A percentile compares a stretch with the other conserved stretches of the same genome.
Evolutionary conservation across 2,888 invertebrate species (phyloP).

Genomic region (Lasioglossum calceatum): DNA sequence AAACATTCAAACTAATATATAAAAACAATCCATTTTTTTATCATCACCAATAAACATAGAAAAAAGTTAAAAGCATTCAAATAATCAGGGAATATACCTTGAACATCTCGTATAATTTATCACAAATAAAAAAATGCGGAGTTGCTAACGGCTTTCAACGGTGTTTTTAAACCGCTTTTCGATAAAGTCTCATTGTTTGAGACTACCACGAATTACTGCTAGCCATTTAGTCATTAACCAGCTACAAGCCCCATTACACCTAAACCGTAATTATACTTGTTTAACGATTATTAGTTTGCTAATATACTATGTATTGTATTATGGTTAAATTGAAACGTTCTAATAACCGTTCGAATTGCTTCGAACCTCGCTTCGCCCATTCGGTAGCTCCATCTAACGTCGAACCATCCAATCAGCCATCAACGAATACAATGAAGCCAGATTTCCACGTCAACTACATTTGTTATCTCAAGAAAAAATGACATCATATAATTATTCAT

Average conservation of each 20-base stretch:
- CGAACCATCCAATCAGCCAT: slow-evolving; percentile 6
- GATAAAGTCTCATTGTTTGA: not conserved
- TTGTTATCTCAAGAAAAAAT: not conserved
- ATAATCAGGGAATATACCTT: not conserved
- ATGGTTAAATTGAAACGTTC: slow-evolving; percentile 1
- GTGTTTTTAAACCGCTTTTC: slow-evolving; percentile 2
- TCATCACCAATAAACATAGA: not conserved
- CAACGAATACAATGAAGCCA: slow-evolving; percentile 23
- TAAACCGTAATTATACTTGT: not conserved
- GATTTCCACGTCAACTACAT: slow-evolving; percentile 43
- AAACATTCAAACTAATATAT: not conserved
- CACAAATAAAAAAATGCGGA: not conserved
- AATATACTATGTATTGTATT: not conserved
- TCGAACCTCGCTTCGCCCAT: not conserved
- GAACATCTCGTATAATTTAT: not conserved
- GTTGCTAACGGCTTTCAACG: slow-evolving; percentile 12
- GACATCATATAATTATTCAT: not conserved
- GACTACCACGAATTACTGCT: not conserved
- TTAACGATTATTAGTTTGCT: not conserved
- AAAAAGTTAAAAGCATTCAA: not conserved
- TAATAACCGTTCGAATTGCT: not conserved
- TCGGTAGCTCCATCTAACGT: slow-evolving; percentile 47
- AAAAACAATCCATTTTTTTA: not conserved
- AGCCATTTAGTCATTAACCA: not conserved
- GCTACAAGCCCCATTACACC: not conserved